phyloP scores from a whole-genome alignment of 2,888 invertebrate genomes.

The Sturmia bella region DNA sequence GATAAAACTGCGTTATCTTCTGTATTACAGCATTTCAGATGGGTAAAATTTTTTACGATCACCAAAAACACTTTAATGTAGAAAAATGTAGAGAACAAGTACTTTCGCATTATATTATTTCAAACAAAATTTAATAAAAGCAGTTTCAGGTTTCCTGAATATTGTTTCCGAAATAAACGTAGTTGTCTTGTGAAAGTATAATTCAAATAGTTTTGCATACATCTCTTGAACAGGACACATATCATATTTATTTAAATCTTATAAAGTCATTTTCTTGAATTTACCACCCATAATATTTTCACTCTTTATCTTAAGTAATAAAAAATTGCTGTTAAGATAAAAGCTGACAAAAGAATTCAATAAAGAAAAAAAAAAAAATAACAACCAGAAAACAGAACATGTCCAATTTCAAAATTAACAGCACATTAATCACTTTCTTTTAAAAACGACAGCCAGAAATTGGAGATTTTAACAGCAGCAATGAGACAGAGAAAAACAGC shows the following conservation, averaged over 20 bases:
- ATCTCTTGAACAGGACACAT: too few relatives aligned
- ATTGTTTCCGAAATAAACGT: too few relatives aligned
- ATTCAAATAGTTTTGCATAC: too few relatives aligned
- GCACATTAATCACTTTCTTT: conserved; percentile 68
- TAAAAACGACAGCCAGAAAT: conserved; percentile 41
- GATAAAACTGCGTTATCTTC: too few relatives aligned
- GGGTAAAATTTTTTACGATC: too few relatives aligned
- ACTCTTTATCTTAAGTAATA: conserved; percentile 52
- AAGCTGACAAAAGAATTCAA: conserved; percentile 34
- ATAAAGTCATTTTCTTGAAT: conserved; percentile 19
- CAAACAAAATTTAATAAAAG: too few relatives aligned
- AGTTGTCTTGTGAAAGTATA: too few relatives aligned
- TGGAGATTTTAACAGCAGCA: conserved; percentile 32
- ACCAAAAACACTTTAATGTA: too few relatives aligned
- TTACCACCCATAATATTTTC: conserved; percentile 59
- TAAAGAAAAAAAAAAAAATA: conserved; percentile 13
- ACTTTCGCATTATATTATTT: too few relatives aligned
- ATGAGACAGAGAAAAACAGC: not conserved
- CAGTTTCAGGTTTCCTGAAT: too few relatives aligned
- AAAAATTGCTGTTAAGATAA: conserved; percentile 62
- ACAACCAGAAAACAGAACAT: conserved; percentile 44
- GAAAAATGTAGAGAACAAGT: too few relatives aligned
- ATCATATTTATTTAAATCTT: conserved; percentile 13
- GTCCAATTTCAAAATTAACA: conserved; percentile 56
- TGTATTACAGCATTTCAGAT: too few relatives aligned